These are phyloP conservation scores for Odontophorus gujanensis DNA, from an alignment of 2,113 vertebrate species.

Conservation along the genomic window DNA sequence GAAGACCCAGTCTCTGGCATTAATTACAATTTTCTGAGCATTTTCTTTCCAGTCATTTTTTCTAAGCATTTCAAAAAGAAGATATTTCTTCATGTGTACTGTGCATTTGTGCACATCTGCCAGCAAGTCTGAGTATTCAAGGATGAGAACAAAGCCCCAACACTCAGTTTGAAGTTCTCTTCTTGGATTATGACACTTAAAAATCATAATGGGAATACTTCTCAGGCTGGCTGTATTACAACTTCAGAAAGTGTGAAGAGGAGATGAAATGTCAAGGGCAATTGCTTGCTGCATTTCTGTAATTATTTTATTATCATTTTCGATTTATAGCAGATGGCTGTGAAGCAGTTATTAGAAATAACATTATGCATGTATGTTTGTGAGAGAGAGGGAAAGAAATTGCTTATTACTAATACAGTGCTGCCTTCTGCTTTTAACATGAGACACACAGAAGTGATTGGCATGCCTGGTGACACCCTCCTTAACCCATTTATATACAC, in stretches of 20 bases:
- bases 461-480: not conserved
- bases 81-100: not conserved
- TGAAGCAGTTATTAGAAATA: slow-evolving; percentile 30
- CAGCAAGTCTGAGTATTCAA: not conserved
- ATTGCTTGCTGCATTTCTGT: not conserved
- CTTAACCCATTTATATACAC: not conserved
- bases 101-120: not conserved
- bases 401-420: not conserved
- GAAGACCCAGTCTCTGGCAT: not conserved
- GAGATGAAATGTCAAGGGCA: slow-evolving; percentile 41
- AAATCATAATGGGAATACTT: not conserved
- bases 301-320: slow-evolving; percentile 54
- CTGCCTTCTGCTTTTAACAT: not conserved
- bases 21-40: not conserved
- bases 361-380: not conserved
- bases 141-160: not conserved
- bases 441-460: not conserved
- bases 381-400: not conserved
- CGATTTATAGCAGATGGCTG: slow-evolving; percentile 34
- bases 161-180: not conserved
- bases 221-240: not conserved
- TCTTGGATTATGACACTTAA: not conserved
- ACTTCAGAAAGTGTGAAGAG: not conserved
- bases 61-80: not conserved
- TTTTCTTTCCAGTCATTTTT: not conserved